A percentile compares a stretch with the other conserved stretches of the same genome.
Evolutionary conservation across 2,113 vertebrate genomes (phyloP).

Genomic region (Tor tambroides): DNA sequence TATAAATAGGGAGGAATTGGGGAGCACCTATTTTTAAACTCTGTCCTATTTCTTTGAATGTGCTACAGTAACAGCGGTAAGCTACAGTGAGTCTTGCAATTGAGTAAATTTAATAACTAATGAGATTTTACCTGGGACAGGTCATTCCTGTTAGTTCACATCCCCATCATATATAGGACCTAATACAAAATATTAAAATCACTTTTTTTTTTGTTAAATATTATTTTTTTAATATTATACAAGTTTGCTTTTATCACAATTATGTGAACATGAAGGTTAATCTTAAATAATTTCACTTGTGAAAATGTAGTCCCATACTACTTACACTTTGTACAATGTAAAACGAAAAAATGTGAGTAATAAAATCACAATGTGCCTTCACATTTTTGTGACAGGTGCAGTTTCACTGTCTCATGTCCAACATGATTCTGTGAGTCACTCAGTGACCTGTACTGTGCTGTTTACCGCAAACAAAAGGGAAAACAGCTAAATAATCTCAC

Average conservation of each 20-base stretch:
- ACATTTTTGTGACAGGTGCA: neutral
- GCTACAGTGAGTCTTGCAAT: slow-evolving; percentile 48
- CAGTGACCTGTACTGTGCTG: neutral
- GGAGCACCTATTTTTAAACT: slow-evolving; percentile 62
- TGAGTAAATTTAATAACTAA: slow-evolving; percentile 18
- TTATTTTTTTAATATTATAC: too few relatives aligned
- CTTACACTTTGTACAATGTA: neutral
- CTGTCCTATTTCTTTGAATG: slow-evolving; percentile 62
- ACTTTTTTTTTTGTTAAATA: too few relatives aligned
- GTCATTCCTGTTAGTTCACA: too few relatives aligned
- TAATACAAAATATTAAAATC: neutral
- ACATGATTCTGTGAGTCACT: slow-evolving; percentile 2
- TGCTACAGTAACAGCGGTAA: slow-evolving; percentile 45
- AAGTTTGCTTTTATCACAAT: neutral
- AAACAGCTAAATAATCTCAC: neutral
- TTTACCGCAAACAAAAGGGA: neutral
- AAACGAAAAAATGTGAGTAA: too few relatives aligned
- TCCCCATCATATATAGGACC: neutral
- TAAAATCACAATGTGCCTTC: slow-evolving; percentile 2
- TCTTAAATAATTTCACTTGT: too few relatives aligned
- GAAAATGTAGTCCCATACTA: neutral
- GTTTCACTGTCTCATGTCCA: neutral
- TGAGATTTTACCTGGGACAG: neutral
- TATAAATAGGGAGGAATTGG: slow-evolving; percentile 52
- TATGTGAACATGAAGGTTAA: neutral